These are phyloP conservation scores for Holacanthus passer DNA, from an alignment of 2,113 vertebrate genomes.

Conservation along the genomic window DNA sequence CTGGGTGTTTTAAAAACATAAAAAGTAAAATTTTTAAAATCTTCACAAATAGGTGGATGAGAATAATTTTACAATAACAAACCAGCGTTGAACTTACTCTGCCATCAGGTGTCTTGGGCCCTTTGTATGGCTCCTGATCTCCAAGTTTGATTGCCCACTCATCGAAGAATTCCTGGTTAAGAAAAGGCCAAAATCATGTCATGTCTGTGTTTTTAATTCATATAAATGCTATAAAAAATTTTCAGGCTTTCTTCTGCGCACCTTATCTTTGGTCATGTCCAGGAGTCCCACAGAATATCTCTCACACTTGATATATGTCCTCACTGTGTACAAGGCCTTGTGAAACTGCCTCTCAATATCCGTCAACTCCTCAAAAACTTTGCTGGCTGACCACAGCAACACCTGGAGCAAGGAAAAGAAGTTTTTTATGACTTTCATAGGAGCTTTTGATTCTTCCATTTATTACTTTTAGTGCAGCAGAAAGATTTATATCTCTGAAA, in stretches of 20 bases:
- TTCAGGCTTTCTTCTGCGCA: slow-evolving; percentile 45
- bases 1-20: slow-evolving; percentile 69
- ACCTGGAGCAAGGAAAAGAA: slow-evolving; percentile 76
- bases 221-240: not conserved
- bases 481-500: not conserved
- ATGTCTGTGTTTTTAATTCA: not conserved
- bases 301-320: slow-evolving; percentile 91
- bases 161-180: slow-evolving; percentile 91
- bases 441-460: not conserved
- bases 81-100: slow-evolving; percentile 81
- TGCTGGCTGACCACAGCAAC: slow-evolving; percentile 93
- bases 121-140: slow-evolving; percentile 92
- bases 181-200: slow-evolving; percentile 7
- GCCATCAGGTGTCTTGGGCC: slow-evolving; percentile 95
- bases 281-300: slow-evolving; percentile 92
- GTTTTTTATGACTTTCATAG: not conserved
- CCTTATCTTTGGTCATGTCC: slow-evolving; percentile 98
- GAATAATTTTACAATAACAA: not conserved
- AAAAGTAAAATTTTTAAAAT: not conserved
- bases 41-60: not conserved
- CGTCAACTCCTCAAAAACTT: slow-evolving; percentile 96
- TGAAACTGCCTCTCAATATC: slow-evolving; percentile 96
- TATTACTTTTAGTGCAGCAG: not conserved
- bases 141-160: slow-evolving; percentile 94
- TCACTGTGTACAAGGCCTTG: slow-evolving; percentile 93